Evolutionary conservation across 2,113 vertebrate genomes (phyloP), one percentile per base, ranked within the genome.

Genomic region (Stigmatopora nigra): DNA sequence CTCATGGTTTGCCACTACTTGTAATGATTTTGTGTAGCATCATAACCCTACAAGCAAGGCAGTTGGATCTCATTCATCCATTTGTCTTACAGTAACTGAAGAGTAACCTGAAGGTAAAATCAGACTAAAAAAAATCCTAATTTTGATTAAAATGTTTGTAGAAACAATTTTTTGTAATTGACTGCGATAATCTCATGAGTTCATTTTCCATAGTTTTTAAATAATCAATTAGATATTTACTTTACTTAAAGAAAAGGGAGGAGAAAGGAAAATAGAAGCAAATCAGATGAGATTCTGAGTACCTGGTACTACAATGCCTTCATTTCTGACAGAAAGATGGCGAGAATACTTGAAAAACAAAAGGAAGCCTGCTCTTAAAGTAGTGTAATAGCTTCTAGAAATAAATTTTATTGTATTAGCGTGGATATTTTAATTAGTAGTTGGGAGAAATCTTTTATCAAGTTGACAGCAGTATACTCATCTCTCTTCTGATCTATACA

Each of bases 381-480:
- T 76, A 87, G 82, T 81, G 83, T 84, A 79, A 77, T 78, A 75
- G 69, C 72, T 67, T 78, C 78, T 82, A 84, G 80, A 82, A 90
- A 89, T 84, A 78, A 91, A 90, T 88, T 87, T 79, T 73, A 84
- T 80, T 77, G 84, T 82, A 78, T 88, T 86, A 82, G 79, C 76
- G 52, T 78, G 75, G 82, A 85, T 87, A 84, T 89, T 91, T 90
- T 89, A 91, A 91, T 90, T 89, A 88, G 82, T 84, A 85, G 89
- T 87, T 88, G 87, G 79, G 75, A 90, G 87, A 88, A 85, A 89
- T 89, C 84, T 89, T 89, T 89, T 87, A 88, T 90, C 86, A 84
- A 84, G 85, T 87, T 90, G 89, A 87, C 86, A n/a, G n/a, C n/a
- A n/a, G n/a, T n/a, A n/a, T n/a, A 86, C 85, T 87, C 84, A 88